Evolutionary conservation across 1,140 invertebrate genomes (phyloP), one percentile per base, ranked within the genome.

Genomic region (Pseudomyrmex concolor): DNA sequence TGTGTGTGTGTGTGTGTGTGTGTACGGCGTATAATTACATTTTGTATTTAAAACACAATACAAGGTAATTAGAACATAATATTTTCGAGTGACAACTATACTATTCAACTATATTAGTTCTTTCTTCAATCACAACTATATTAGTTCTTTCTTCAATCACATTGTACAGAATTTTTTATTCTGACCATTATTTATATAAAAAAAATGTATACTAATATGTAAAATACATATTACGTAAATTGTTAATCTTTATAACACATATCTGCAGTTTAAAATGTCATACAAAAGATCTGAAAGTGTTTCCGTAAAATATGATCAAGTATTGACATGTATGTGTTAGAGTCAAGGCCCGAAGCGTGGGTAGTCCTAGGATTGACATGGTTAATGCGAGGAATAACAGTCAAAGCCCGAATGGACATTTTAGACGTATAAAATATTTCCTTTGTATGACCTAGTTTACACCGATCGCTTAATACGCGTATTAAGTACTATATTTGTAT

Each of bases 191-290:
- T 1, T 43, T 34, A 54, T 34, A 71, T 55, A 34, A 34, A 7
- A 25, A 34, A 34, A 34, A 34, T 7, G 34, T 7, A 34, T 34
- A 34, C 5, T 64, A 43, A 64, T 64, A 43, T 8, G n/a, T 43
- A 64, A 45, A 43, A 15, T 34, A 34, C 22, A 45, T 64, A 64
- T 34, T 34, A 34, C 34, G 34, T 34, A 34, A 34, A 7, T 34
- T 34, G 34, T 86, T 22, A 62, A 88, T 25, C n/a, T 76, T 66
- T 86, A 45, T 34, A 34, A 34, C 34, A 86, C 81, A 88, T 86
- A 86, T 86, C 71, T 64, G 71, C 55, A 66, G 17, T 74, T 59
- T 81, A 74, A 62, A 62, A n/a, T 60, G 71, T 7, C 78, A 45
- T 70, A 64, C n/a, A 45, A 66, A 68, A 57, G 25, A 70, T 25